Conservation (phyloP, 1,140 invertebrate genomes). For the Maniola jurtina region DNA sequence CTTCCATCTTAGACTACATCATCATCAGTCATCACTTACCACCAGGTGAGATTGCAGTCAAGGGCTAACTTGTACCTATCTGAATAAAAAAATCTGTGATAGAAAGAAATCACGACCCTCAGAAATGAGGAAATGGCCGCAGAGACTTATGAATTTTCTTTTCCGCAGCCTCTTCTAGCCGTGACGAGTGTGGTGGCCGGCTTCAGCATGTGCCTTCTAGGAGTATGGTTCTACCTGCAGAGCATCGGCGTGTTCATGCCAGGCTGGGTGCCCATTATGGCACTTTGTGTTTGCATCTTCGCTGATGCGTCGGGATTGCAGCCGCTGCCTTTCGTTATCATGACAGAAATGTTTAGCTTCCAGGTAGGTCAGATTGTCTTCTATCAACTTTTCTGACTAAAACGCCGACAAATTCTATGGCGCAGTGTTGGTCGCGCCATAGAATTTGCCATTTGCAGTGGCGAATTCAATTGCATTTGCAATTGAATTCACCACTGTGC, state of each 20-base stretch:
- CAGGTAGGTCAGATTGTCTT: constrained; percentile 47
- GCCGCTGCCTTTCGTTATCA: constrained; percentile 66
- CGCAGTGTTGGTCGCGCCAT: too few species aligned
- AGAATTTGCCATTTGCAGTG: too few species aligned
- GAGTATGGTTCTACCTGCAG: constrained; percentile 67
- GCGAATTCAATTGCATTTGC: too few species aligned
- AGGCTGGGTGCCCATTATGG: constrained; percentile 65
- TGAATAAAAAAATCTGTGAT: too few species aligned
- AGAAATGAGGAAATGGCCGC: neutral
- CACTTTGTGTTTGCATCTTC: constrained; percentile 61
- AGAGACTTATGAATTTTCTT: constrained; percentile 8
- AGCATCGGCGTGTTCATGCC: constrained; percentile 46
- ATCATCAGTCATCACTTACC: too few species aligned
- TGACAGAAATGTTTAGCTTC: constrained; percentile 73
- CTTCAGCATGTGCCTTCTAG: constrained; percentile 64
- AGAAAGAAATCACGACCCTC: too few species aligned
- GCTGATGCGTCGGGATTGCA: constrained; percentile 64
- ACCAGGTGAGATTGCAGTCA: too few species aligned
- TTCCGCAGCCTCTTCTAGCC: constrained; percentile 57
- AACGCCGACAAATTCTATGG: too few species aligned
- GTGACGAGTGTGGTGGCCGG: constrained; percentile 64
- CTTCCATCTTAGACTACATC: too few species aligned
- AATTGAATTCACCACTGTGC: too few species aligned
- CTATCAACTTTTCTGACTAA: too few species aligned
- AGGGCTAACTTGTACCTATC: too few species aligned